Conservation (phyloP, 2,113 vertebrate species). For the Sula dactylatra region DNA sequence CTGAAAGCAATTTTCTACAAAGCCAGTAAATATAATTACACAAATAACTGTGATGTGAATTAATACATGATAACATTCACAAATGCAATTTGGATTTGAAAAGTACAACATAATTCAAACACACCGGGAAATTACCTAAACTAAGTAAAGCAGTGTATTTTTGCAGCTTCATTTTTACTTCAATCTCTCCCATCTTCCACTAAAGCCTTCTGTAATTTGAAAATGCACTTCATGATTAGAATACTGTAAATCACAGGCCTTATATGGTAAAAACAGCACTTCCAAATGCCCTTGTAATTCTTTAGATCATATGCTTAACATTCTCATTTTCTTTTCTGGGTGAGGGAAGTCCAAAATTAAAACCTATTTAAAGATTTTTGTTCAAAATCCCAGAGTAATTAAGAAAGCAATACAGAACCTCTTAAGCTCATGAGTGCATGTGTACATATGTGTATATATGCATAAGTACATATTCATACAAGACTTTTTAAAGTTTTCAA, state of each 20-base stretch:
- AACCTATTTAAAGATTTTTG: neutral
- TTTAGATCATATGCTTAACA: neutral
- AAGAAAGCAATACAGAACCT: neutral
- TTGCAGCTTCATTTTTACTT: slow-evolving; percentile 1
- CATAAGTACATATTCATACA: neutral
- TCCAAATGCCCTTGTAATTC: neutral
- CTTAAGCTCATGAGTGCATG: neutral
- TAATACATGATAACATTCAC: slow-evolving; percentile 17
- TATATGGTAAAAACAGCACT: neutral
- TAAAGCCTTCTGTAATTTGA: slow-evolving; percentile 7
- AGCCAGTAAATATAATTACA: slow-evolving; percentile 58
- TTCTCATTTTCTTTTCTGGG: neutral
- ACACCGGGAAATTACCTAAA: neutral
- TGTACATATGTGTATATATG: neutral
- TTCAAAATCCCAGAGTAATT: neutral
- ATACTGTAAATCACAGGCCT: neutral
- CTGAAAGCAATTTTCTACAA: slow-evolving; percentile 31
- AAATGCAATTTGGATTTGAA: slow-evolving; percentile 47
- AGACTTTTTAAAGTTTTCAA: neutral
- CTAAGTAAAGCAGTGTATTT: neutral
- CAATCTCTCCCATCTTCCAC: neutral
- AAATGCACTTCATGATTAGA: neutral
- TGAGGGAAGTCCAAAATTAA: neutral
- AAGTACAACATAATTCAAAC: neutral
- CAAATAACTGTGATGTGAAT: slow-evolving; percentile 51